Conservation (phyloP, 2,888 invertebrate genomes). For the Tubulanus polymorphus region DNA sequence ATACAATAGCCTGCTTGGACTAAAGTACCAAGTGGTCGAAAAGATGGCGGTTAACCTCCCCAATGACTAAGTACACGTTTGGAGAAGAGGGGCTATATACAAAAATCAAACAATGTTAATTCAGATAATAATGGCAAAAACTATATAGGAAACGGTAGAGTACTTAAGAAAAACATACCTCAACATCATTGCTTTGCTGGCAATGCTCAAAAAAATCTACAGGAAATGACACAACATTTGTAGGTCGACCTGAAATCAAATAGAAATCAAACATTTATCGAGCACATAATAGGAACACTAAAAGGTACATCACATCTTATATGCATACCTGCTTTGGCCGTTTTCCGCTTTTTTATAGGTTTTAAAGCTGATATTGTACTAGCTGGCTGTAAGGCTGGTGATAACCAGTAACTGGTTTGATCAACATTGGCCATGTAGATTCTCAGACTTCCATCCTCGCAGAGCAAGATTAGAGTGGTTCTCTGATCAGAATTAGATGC, state of each 20-base stretch:
- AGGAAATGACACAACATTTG: conserved; percentile 73
- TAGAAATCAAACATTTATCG: background rate
- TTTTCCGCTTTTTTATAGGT: conserved; percentile 61
- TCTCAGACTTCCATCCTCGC: conserved; percentile 92
- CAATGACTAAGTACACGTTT: too few species aligned
- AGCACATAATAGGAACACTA: too few species aligned
- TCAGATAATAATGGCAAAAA: too few species aligned
- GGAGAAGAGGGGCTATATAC: too few species aligned
- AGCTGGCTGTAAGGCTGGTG: conserved; percentile 63
- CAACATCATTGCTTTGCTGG: conserved; percentile 83
- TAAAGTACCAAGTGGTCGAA: too few species aligned
- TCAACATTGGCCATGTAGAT: conserved; percentile 87
- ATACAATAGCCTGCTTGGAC: too few species aligned
- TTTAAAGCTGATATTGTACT: conserved; percentile 51
- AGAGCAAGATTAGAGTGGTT: conserved; percentile 85
- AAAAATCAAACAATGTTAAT: too few species aligned
- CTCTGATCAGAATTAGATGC: conserved; percentile 67
- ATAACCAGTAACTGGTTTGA: conserved; percentile 53
- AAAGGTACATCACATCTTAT: too few species aligned
- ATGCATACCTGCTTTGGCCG: conserved; percentile 54
- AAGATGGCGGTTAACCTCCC: too few species aligned
- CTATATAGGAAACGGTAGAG: too few species aligned
- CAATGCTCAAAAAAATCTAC: conserved; percentile 97
- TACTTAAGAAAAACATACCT: too few species aligned
- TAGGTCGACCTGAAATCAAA: conserved; percentile 31